Evolutionary conservation across 64 coral and sea anemone species (phyloP).

Genomic region (Trachythela sp.): DNA sequence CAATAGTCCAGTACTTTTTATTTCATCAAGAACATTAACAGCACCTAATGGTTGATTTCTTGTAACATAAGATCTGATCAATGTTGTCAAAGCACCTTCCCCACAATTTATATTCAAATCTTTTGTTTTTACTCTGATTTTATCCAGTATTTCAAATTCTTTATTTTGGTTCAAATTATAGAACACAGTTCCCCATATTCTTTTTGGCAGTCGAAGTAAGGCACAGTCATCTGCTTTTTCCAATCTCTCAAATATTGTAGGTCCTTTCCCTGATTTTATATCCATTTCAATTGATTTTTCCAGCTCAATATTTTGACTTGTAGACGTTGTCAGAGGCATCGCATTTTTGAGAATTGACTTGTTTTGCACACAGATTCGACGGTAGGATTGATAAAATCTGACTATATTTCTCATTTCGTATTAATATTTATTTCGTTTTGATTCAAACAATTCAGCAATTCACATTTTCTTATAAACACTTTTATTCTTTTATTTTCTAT

Average conservation of each 20-base stretch:
- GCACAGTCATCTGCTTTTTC: neutral
- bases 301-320: neutral
- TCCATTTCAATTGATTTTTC: neutral
- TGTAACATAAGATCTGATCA: neutral
- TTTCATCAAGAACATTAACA: neutral
- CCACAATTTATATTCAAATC: slow-evolving; percentile 4
- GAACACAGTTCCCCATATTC: neutral
- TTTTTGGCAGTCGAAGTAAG: neutral
- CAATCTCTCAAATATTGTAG: neutral
- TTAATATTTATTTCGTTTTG: too few species aligned
- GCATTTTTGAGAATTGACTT: neutral
- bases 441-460: too few species aligned
- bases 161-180: neutral
- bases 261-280: neutral
- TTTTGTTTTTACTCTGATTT: neutral
- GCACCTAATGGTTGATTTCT: neutral
- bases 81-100: neutral
- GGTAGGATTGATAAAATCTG: neutral
- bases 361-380: neutral
- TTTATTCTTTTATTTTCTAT: too few species aligned
- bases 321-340: neutral
- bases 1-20: neutral
- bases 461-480: too few species aligned
- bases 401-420: neutral
- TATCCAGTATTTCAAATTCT: neutral